Base-by-base conservation (phyloP, 2,888 invertebrate genomes). In the Boloria selene region DNA sequence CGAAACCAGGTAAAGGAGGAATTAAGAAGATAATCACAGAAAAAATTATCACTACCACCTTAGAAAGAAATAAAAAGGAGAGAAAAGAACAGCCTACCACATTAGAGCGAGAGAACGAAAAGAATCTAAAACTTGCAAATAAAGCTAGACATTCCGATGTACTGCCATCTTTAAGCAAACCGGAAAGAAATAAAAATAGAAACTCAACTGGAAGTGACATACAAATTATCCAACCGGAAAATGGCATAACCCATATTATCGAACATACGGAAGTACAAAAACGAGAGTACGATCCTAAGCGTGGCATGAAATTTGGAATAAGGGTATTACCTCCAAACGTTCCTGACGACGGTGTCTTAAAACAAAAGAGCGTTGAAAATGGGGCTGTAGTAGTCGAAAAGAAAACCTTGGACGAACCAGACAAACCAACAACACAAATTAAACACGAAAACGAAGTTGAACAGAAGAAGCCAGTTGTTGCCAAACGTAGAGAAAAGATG, bases 231-330 rank as follows among this genome's bases (percentile, higher is more conserved):
- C 87, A 86, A 71, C 84, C 88, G 53, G 91, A 92, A 66, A 92
- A 90, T 69, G 87, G 90, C 0, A 79, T 86, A 17, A 73, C 81
- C 50, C 82, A 85, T 67, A 77, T 90, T 38, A 77, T 90, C 38
- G 93, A 93, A 75, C 88, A 91, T 42, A 79, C 85, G 1, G 93
- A 94, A 81, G 78, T 86, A 0, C 94, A 94, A 75, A 94, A 93
- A 77, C 87, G 90, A 70, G 94, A 93, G 72, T 88, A 93, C 52
- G 94, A 94, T 67, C 86, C 90, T 0, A 93, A 93, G 72, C 92
- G 93, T 67, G 94, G 92, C 56, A 93, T 94, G 83, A 95, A 95
- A 79, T 95, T 95, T 63, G 95, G 95, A 0, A 94, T 95, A 61
- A 91, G 94, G 77, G 95, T 95, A 0, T 81, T 95, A 4, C 94